These are phyloP conservation scores for Himantopus leucocephalus DNA, from an alignment of 2,113 vertebrate genomes.

Conservation along the genomic window DNA sequence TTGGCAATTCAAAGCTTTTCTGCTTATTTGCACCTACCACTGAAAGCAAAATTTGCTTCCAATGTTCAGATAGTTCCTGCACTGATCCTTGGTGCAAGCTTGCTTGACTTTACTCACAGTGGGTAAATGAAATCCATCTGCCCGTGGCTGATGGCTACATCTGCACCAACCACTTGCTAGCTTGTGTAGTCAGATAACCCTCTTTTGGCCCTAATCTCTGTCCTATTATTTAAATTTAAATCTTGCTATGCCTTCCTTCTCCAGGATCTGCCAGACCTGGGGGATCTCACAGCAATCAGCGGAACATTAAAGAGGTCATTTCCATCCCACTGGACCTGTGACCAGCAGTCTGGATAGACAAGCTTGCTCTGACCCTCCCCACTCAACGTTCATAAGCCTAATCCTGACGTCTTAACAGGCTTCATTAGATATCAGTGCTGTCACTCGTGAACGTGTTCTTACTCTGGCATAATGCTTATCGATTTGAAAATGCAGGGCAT, in stretches of 20 bases:
- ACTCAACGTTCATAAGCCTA: background rate
- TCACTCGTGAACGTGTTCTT: background rate
- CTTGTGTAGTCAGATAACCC: background rate
- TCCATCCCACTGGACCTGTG: background rate
- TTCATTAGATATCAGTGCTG: background rate
- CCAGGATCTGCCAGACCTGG: background rate
- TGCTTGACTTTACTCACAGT: background rate
- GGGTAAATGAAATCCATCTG: background rate
- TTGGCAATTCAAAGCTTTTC: background rate
- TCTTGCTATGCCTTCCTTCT: background rate
- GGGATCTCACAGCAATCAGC: background rate
- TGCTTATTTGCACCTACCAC: background rate
- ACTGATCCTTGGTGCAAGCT: background rate
- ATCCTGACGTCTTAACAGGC: background rate
- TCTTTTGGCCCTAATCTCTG: background rate
- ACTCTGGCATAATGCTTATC: background rate
- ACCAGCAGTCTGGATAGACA: fast-evolving
- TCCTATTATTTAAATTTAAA: background rate
- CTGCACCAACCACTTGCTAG: background rate
- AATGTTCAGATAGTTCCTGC: background rate
- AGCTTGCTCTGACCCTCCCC: background rate
- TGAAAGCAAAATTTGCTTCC: background rate
- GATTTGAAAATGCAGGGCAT: background rate
- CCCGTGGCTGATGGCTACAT: background rate
- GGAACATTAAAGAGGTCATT: background rate